Percentiles rank a stretch among this genome's conserved stretches.
These are phyloP conservation scores for Hippocampus mohnikei DNA, from an alignment of 2,113 vertebrate species.

Conservation along the genomic window DNA sequence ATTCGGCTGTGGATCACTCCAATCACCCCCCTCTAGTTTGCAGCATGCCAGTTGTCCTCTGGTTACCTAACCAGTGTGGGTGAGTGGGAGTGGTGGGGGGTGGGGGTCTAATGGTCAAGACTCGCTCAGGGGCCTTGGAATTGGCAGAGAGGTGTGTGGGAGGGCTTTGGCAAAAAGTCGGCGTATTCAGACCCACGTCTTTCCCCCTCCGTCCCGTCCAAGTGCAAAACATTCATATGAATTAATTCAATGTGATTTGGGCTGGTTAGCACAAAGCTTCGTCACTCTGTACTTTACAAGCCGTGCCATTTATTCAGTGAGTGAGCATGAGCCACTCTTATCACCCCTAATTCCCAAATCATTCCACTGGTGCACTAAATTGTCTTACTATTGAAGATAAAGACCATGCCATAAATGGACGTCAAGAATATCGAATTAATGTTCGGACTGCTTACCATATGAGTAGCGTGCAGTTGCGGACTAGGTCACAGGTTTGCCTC, in stretches of 20 bases:
- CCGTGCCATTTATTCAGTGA: background rate
- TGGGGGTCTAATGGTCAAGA: slow-evolving; percentile 61
- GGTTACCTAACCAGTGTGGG: slow-evolving; percentile 62
- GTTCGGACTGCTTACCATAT: too few relatives aligned
- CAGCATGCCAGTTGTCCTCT: slow-evolving; percentile 54
- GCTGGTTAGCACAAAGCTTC: background rate
- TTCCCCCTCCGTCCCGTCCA: slow-evolving; percentile 5
- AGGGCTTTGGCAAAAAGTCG: slow-evolving; percentile 48
- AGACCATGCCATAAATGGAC: too few relatives aligned
- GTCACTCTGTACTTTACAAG: background rate
- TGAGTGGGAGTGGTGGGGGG: slow-evolving; percentile 57
- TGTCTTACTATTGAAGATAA: too few relatives aligned
- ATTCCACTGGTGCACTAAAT: too few relatives aligned
- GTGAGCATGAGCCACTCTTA: too few relatives aligned
- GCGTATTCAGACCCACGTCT: slow-evolving; percentile 27
- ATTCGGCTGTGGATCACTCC: slow-evolving; percentile 23
- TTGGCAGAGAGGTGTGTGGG: slow-evolving; percentile 61
- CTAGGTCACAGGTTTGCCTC: too few relatives aligned
- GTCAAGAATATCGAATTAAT: too few relatives aligned
- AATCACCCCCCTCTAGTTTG: slow-evolving; percentile 47
- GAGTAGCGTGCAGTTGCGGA: too few relatives aligned
- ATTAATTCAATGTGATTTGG: slow-evolving; percentile 9
- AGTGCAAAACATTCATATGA: slow-evolving; percentile 31
- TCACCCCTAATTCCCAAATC: too few relatives aligned
- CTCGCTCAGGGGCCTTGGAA: slow-evolving; percentile 54